Evolutionary conservation across 2,113 vertebrate species (phyloP), one percentile per base, ranked within the genome.

Genomic region (Typhlomys cinereus): DNA sequence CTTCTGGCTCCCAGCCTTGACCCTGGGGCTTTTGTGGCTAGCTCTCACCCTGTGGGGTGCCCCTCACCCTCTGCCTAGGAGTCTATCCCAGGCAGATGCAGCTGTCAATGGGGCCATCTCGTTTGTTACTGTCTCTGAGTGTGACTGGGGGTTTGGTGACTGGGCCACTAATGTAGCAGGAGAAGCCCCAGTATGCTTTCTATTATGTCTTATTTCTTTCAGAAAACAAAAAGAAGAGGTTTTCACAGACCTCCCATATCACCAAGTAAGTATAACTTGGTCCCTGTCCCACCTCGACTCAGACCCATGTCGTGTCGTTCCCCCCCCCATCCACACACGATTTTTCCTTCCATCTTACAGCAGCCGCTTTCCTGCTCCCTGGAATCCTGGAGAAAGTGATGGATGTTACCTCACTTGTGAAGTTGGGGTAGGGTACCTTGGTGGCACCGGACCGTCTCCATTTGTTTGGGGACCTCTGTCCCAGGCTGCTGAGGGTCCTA

Each of bases 201-300:
- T 1, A 0, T 1, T 2, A 0, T 2, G n/a, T 89, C 76, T 90
- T 94, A 89, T 96, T 41, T 95, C 84, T 97, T 94, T 61, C 97
- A 99, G 99, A 98, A 96, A 94, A 85, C 98, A 48, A 98, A 97
- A 84, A 98, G 98, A 96, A 98, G 98, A 94, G 96, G 96, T 54
- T 93, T 95, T 69, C 89, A 92, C 80, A 99, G 98, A 88, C 98
- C 98, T 92, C 98, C 98, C 31, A 97, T 96, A 34, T 99, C 98
- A 84, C 98, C 98, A 81, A 99, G 99, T 99, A 97, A 98, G 99
- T 97, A 41, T 54, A 61, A 1, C 36, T 62, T n/a, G 0, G n/a
- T 5, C 7, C 25, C 39, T 10, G 15, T 74, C 10, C 48, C 29
- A 57, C 23, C 18, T 5, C 66, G 23, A 67, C 46, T 2, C 5